Percentiles rank a stretch among this genome's conserved stretches.
These are phyloP conservation scores for Drosophila athabasca DNA, from an alignment of 1,140 invertebrate genomes.

Conservation along the genomic window DNA sequence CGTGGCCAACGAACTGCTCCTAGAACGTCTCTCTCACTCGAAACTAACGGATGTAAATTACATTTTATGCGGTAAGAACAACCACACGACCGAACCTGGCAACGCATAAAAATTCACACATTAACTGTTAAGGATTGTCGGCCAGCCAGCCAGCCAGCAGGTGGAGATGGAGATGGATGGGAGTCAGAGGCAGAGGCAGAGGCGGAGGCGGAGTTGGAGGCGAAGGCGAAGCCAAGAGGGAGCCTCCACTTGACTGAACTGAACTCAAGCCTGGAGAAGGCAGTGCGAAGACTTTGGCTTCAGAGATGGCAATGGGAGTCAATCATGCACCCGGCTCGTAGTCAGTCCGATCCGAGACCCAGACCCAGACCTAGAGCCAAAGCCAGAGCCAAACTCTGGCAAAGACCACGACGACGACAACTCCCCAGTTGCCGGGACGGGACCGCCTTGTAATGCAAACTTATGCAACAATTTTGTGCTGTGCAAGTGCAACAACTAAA, in stretches of 20 bases:
- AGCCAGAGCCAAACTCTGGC: not conserved
- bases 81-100: conserved; percentile 72
- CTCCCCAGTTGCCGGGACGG: conserved; percentile 27
- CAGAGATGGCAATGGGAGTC: conserved; percentile 67
- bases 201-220: not conserved
- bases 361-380: too few species aligned
- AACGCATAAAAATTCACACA: conserved; percentile 82
- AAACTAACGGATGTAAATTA: conserved; percentile 81
- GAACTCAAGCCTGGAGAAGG: conserved; percentile 23
- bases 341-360: not conserved
- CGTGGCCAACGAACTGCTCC: not conserved
- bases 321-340: conserved; percentile 69
- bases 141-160: not conserved
- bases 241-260: conserved; percentile 35
- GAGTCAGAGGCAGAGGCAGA: not conserved
- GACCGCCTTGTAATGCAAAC: conserved; percentile 58
- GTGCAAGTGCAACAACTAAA: conserved; percentile 79
- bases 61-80: conserved; percentile 79
- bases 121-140: conserved; percentile 77
- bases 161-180: not conserved
- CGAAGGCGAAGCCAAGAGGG: conserved; percentile 3
- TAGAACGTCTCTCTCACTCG: conserved; percentile 35
- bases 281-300: conserved; percentile 40
- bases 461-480: conserved; percentile 77
- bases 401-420: not conserved